phyloP scores from a whole-genome alignment of 53 echinoderm and acorn worm species.

The Mesocentrotus franciscanus region DNA sequence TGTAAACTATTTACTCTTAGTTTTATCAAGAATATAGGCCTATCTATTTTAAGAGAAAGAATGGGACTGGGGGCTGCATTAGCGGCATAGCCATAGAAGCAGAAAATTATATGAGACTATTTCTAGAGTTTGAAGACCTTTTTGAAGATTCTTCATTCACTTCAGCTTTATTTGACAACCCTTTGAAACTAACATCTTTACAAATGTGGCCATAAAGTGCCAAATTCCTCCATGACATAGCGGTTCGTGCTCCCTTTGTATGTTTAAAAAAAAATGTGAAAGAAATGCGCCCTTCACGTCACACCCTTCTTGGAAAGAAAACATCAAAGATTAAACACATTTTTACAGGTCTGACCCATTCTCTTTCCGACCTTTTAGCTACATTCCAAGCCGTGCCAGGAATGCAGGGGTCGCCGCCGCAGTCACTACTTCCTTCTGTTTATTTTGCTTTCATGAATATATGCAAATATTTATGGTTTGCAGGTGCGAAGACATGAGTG shows the following conservation, averaged over 20 bases:
- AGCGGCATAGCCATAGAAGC: neutral
- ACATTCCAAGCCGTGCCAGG: neutral
- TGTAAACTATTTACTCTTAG: too few relatives aligned
- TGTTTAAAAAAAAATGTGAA: neutral
- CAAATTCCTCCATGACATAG: neutral
- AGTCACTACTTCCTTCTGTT: neutral
- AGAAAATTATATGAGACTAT: neutral
- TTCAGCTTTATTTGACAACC: neutral
- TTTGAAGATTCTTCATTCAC: neutral
- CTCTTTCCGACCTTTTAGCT: neutral
- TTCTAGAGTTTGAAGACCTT: neutral
- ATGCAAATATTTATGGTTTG: slow-evolving; percentile 43
- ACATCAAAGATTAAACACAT: slow-evolving; percentile 21
- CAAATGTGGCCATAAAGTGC: neutral
- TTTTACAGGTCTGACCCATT: slow-evolving; percentile 2
- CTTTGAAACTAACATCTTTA: neutral
- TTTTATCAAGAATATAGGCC: too few relatives aligned
- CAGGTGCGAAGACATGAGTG: slow-evolving; percentile 31
- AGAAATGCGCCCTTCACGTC: neutral
- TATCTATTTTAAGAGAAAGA: too few relatives aligned
- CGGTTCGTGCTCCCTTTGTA: neutral
- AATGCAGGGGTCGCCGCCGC: neutral
- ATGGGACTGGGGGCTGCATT: neutral
- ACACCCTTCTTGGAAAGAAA: slow-evolving; percentile 9
- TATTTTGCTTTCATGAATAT: slow-evolving; percentile 27